Evolutionary conservation across 2,888 invertebrate genomes (phyloP).

Genomic region (Cryptocheilus praepositus): DNA sequence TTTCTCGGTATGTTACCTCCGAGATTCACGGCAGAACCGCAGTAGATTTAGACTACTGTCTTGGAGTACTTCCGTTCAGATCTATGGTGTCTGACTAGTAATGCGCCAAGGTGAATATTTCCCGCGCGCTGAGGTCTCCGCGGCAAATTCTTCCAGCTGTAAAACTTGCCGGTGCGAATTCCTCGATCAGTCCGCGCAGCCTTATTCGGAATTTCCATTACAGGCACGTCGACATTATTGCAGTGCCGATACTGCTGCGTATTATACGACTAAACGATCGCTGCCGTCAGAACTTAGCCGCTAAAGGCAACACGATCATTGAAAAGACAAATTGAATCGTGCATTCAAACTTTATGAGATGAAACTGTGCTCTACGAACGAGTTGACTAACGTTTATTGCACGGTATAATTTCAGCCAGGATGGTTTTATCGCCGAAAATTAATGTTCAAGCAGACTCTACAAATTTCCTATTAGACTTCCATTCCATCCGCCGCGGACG

Average conservation of each 20-base stretch:
- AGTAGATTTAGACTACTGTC: slow-evolving; percentile 42
- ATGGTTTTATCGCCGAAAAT: too few relatives aligned
- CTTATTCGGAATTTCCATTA: not conserved
- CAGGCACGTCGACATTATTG: too few relatives aligned
- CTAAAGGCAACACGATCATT: too few relatives aligned
- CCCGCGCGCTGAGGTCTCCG: slow-evolving; percentile 14
- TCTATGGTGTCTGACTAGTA: slow-evolving; percentile 40
- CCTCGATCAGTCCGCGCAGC: not conserved
- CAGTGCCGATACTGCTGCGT: too few relatives aligned
- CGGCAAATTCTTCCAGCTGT: slow-evolving; percentile 21
- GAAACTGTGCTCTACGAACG: too few relatives aligned
- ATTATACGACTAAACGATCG: too few relatives aligned
- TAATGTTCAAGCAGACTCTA: too few relatives aligned
- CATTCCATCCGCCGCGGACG: not conserved
- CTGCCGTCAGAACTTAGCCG: too few relatives aligned
- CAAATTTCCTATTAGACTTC: slow-evolving; percentile 1
- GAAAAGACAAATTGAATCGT: too few relatives aligned
- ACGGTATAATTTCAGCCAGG: too few relatives aligned
- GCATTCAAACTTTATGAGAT: too few relatives aligned
- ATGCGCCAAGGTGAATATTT: slow-evolving; percentile 43
- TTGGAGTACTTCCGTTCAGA: slow-evolving; percentile 38
- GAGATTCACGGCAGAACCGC: slow-evolving; percentile 48
- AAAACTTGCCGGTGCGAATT: slow-evolving; percentile 19
- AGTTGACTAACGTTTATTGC: too few relatives aligned
- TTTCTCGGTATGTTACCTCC: slow-evolving; percentile 50